phyloP scores from a whole-genome alignment of 2,797 vertebrate species.

The Lacerta agilis region DNA sequence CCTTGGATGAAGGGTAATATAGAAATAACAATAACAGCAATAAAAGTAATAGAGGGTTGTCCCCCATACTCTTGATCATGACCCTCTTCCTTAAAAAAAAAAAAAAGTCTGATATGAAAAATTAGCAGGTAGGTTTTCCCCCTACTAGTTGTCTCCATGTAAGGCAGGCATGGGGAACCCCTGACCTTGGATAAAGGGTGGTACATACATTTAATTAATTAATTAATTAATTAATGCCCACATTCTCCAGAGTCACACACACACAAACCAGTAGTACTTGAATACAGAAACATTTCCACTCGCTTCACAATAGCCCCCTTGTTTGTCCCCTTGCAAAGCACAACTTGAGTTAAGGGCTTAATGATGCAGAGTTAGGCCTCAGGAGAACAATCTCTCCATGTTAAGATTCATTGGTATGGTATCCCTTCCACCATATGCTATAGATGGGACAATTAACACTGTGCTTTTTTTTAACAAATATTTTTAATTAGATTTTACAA shows the following conservation, averaged over 20 bases:
- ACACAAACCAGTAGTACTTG: background rate
- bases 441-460: background rate
- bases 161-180: too few species aligned
- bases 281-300: background rate
- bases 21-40: too few species aligned
- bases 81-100: too few species aligned
- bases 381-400: background rate
- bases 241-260: background rate
- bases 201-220: too few species aligned
- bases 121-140: too few species aligned
- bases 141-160: too few species aligned
- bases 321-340: background rate
- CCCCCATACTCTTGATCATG: too few species aligned
- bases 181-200: too few species aligned
- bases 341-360: background rate
- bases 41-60: too few species aligned
- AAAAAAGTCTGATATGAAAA: too few species aligned
- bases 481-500: too few species aligned
- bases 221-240: background rate
- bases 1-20: too few species aligned
- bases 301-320: background rate
- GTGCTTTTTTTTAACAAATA: background rate
- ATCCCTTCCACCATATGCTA: rapidly evolving
- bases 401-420: background rate
- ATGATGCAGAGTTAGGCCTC: background rate